Base-by-base conservation (phyloP, 2,888 invertebrate genomes). In the Morpho achilles region DNA sequence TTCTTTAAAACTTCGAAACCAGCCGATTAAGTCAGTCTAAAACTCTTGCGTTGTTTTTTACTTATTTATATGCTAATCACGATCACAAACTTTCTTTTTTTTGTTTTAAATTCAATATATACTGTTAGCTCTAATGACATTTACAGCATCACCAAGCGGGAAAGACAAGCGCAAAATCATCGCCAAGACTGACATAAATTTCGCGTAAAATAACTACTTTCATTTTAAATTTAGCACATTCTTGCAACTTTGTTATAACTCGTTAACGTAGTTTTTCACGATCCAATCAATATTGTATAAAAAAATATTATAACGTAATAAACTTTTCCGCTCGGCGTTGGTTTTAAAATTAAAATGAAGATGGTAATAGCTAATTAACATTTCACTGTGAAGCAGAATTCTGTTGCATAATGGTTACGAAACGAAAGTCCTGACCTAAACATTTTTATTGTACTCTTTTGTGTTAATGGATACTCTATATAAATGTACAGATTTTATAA, bases 341-440 rank as follows among this genome's bases (percentile, higher is more conserved):
- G 47, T 53, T 53, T 47, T 46, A 46, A 40, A 53, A 53, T 53
- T 53, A 46, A 53, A 53, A 53, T 47, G 53, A 47, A 53, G 53
- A 53, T 41, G 46, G 47, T 53, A 53, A 41, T 23, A 23, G 46
- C 46, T 53, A 53, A 53, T 53, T 53, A 53, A 53, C 46, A 47
- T 47, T 53, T 53, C 47, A 47, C 46, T 40, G 45, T 46, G n/a
- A 46, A 45, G 44, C 22, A 47, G 41, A 47, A 47, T 53, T 47
- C n/a, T 2, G 53, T 46, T 53, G 46, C 41, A 47, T 53, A 46
- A 53, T 46, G 46, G 43, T n/a, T n/a, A 43, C 43, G n/a, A 43
- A n/a, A 53, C 44, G 41, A 32, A 32, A 23, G 10, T 22, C 23
- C 8, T 16, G 53, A 53, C 53, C 39, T 44, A 46, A 39, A 40